phyloP scores from a whole-genome alignment of 2,113 vertebrate species.

The Oxyura jamaicensis region DNA sequence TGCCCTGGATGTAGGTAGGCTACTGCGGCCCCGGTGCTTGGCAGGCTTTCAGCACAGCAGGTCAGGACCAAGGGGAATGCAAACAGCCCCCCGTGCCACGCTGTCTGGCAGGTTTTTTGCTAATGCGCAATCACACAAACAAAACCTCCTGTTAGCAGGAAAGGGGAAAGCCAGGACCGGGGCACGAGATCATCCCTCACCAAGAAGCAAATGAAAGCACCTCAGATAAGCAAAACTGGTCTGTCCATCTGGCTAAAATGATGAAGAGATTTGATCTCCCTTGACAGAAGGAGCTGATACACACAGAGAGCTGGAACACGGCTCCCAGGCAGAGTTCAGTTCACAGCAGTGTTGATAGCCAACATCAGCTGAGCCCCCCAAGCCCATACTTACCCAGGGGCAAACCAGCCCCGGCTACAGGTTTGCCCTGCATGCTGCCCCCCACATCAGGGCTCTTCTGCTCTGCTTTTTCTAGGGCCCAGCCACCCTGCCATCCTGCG shows the following conservation, averaged over 20 bases:
- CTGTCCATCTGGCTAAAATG: background rate
- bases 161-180: background rate
- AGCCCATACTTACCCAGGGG: background rate
- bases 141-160: background rate
- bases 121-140: background rate
- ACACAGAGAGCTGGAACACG: background rate
- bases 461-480: background rate
- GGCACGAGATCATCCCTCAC: background rate
- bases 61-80: background rate
- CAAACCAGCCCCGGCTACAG: background rate
- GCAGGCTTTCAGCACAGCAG: background rate
- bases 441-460: background rate
- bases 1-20: background rate
- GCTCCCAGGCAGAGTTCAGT: background rate
- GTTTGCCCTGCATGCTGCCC: accelerated
- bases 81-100: background rate
- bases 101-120: background rate
- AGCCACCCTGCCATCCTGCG: background rate
- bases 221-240: background rate
- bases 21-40: background rate
- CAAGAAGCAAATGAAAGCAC: background rate
- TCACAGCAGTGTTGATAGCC: background rate
- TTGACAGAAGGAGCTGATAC: background rate
- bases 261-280: background rate
- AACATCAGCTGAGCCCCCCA: background rate